phyloP scores from a whole-genome alignment of 2,113 vertebrate genomes.

The Triplophysa siluroides region DNA sequence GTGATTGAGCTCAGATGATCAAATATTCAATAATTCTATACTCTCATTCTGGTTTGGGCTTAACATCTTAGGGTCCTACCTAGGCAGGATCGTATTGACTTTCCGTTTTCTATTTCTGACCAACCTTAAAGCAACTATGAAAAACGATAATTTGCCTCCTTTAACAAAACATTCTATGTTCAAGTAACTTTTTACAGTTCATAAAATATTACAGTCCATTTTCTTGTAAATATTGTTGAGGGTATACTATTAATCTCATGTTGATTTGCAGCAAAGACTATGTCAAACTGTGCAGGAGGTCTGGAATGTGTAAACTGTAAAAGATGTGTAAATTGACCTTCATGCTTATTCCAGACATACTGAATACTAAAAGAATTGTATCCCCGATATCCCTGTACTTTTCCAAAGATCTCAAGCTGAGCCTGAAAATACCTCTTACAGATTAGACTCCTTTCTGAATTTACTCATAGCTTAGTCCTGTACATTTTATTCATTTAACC shows the following conservation, averaged over 20 bases:
- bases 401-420: constrained; percentile 55
- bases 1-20: background rate
- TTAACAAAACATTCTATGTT: too few relatives aligned
- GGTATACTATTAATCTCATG: background rate
- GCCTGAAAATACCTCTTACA: constrained; percentile 58
- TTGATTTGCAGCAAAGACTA: constrained; percentile 48
- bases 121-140: background rate
- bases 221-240: too few relatives aligned
- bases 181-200: too few relatives aligned
- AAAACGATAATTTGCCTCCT: too few relatives aligned
- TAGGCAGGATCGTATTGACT: background rate
- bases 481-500: background rate
- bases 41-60: background rate
- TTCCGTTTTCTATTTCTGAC: background rate
- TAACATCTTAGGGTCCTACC: too few relatives aligned
- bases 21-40: background rate
- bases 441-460: constrained; percentile 26
- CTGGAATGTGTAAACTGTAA: constrained; percentile 63
- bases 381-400: constrained; percentile 55
- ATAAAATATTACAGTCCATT: too few relatives aligned
- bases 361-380: constrained; percentile 51
- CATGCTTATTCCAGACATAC: background rate
- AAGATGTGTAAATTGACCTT: constrained; percentile 45
- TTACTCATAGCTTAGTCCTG: background rate
- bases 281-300: constrained; percentile 21